Percentiles rank a stretch among this genome's conserved stretches.
These are phyloP conservation scores for Sinohyriopsis cumingii DNA, from an alignment of 2,888 invertebrate genomes.

Conservation along the genomic window DNA sequence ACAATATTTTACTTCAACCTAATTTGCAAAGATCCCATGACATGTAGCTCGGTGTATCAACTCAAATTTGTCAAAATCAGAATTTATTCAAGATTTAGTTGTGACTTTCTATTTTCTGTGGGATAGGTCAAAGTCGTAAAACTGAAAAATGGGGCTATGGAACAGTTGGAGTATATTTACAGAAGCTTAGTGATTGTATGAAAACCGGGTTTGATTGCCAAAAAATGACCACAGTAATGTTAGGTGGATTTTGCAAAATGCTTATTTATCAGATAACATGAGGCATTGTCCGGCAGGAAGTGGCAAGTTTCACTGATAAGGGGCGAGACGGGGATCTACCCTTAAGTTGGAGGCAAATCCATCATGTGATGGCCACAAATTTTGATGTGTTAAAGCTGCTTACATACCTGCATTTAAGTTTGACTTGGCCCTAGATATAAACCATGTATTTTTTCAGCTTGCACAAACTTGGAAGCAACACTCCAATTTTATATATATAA, in stretches of 20 bases:
- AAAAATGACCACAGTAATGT: slow-evolving; percentile 34
- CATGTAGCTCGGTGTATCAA: slow-evolving; percentile 26
- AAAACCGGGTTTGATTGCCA: slow-evolving; percentile 41
- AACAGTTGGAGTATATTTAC: slow-evolving; percentile 32
- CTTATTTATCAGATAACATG: not conserved
- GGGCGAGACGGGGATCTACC: too few relatives aligned
- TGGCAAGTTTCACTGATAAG: too few relatives aligned
- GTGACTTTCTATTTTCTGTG: slow-evolving; percentile 34
- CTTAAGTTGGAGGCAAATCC: too few relatives aligned
- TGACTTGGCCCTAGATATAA: too few relatives aligned
- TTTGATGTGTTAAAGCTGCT: too few relatives aligned
- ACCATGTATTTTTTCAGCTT: too few relatives aligned
- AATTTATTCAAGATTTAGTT: slow-evolving; percentile 28
- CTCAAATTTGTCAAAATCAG: slow-evolving; percentile 37
- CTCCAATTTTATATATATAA: too few relatives aligned
- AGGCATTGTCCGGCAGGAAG: too few relatives aligned
- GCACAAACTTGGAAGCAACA: too few relatives aligned
- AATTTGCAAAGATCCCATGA: slow-evolving; percentile 37
- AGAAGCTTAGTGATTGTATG: slow-evolving; percentile 33
- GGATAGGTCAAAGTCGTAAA: slow-evolving; percentile 32
- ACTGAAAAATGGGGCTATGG: slow-evolving; percentile 23
- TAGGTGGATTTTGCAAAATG: not conserved
- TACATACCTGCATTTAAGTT: too few relatives aligned
- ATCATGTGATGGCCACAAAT: too few relatives aligned
- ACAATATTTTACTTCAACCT: slow-evolving; percentile 46